These are phyloP conservation scores for Psittacara wagleri DNA, from an alignment of 2,113 vertebrate genomes.

Conservation along the genomic window DNA sequence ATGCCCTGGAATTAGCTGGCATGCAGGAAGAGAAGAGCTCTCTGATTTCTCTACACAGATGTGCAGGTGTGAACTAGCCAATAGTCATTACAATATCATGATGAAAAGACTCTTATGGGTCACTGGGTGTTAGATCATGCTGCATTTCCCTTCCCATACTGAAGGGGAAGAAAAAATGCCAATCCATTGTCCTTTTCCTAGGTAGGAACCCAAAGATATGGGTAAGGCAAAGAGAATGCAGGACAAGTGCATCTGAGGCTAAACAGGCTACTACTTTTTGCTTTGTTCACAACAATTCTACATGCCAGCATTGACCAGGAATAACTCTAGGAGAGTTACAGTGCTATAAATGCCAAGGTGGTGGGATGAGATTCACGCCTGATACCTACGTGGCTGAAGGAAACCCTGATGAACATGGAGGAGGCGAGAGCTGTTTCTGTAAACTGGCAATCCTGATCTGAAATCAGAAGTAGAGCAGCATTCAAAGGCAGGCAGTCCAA, in stretches of 20 bases:
- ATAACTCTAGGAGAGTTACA: not conserved
- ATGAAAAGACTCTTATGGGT: not conserved
- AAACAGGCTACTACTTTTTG: fast-evolving
- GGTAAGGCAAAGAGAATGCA: not conserved
- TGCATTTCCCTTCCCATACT: not conserved
- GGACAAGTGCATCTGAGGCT: not conserved
- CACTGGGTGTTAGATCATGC: not conserved
- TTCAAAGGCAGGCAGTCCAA: not conserved
- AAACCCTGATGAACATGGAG: not conserved
- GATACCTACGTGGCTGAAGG: not conserved
- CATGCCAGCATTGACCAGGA: not conserved
- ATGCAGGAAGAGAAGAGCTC: not conserved
- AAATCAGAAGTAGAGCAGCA: not conserved
- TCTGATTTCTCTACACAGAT: not conserved
- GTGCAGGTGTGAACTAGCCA: not conserved
- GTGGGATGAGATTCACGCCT: not conserved
- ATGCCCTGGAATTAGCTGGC: not conserved
- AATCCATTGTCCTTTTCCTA: not conserved
- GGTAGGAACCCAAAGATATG: not conserved
- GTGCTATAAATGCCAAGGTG: not conserved
- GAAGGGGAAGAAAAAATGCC: not conserved
- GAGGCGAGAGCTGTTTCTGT: not conserved
- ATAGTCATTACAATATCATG: not conserved
- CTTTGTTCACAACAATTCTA: not conserved
- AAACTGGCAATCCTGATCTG: not conserved